These are phyloP conservation scores for Listrodromus nycthemerus DNA, from an alignment of 2,888 invertebrate genomes.

Conservation along the genomic window DNA sequence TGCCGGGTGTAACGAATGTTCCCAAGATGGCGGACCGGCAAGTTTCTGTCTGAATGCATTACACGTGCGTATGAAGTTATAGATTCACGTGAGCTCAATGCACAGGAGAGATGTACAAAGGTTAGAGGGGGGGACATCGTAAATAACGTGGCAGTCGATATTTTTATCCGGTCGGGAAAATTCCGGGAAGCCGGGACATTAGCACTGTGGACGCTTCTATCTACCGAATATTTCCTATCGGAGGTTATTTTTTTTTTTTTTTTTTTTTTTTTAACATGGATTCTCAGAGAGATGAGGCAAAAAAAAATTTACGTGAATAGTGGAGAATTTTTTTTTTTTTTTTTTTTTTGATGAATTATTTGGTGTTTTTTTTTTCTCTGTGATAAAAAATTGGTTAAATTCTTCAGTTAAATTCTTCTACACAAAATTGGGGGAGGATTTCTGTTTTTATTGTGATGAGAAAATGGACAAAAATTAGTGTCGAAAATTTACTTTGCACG, in stretches of 20 bases:
- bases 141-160: constrained; percentile 58
- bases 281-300: constrained; percentile 17
- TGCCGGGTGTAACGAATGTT: constrained; percentile 1
- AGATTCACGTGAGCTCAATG: constrained; percentile 42
- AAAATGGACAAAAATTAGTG: no score
- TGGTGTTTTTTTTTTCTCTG: no score
- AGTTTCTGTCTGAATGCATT: constrained; percentile 27
- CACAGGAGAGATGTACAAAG: constrained; percentile 33
- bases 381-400: no score
- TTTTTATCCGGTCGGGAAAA: constrained; percentile 48
- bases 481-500: no score
- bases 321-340: no score
- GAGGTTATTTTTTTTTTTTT: constrained; percentile 48
- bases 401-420: no score
- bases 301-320: no score
- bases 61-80: constrained; percentile 2
- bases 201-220: constrained; percentile 31
- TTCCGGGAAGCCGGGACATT: constrained; percentile 54
- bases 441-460: no score
- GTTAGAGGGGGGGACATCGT: constrained; percentile 59
- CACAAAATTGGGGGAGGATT: no score
- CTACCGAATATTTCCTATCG: constrained; percentile 56
- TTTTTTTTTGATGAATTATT: no score
- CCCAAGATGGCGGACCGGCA: constrained; percentile 5
- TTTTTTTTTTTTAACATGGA: constrained; percentile 41